These are phyloP conservation scores for Embidobia sp. DNA, from an alignment of 2,888 invertebrate species.

Conservation along the genomic window DNA sequence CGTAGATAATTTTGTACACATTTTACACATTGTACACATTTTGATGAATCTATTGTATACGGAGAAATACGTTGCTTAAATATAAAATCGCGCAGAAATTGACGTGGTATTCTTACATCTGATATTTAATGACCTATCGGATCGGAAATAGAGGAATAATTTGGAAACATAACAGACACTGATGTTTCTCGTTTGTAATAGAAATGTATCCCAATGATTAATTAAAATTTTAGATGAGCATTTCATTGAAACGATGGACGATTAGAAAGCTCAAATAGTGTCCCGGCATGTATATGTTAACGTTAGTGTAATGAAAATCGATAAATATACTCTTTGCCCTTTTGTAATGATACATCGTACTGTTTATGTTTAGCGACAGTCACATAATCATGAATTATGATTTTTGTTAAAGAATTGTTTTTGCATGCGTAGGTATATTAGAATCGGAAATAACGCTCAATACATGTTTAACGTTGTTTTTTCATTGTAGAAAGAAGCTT, in stretches of 20 bases:
- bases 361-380: slow-evolving; percentile 50
- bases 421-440: slow-evolving; percentile 30
- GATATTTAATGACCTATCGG: no score
- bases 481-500: no score
- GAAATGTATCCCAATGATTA: no score
- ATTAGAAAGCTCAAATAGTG: slow-evolving; percentile 15
- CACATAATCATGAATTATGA: slow-evolving; percentile 49
- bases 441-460: slow-evolving; percentile 30
- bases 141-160: no score
- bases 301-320: slow-evolving; percentile 27
- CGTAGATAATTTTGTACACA: neutral
- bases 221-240: neutral
- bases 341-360: slow-evolving; percentile 31
- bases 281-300: neutral
- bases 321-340: slow-evolving; percentile 50
- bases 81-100: no score
- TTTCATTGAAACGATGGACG: neutral
- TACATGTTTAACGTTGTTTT: no score
- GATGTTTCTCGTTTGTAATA: no score
- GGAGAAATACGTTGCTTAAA: no score
- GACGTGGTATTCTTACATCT: no score
- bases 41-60: no score
- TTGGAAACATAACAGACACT: no score
- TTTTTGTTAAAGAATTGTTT: slow-evolving; percentile 33
- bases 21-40: neutral